Evolutionary conservation across 1,140 invertebrate species (phyloP).

Genomic region (Parasteatoda tepidariorum): DNA sequence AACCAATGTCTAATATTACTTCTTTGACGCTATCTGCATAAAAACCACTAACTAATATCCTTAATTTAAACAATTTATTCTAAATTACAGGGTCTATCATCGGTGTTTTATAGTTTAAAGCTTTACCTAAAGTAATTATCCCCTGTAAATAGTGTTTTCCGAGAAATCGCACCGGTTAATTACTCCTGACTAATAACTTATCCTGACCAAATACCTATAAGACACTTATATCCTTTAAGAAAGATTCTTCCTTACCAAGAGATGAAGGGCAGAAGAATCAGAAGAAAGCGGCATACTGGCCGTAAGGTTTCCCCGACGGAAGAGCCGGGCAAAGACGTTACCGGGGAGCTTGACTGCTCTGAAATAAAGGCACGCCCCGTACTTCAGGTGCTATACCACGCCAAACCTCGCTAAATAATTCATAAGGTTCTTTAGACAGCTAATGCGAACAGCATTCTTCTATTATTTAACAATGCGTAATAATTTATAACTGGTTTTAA

Average conservation of each 20-base stretch:
- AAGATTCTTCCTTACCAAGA: background rate
- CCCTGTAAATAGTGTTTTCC: no score
- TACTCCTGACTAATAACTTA: no score
- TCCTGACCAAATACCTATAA: no score
- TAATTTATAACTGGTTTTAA: slow-evolving; percentile 60
- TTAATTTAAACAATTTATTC: no score
- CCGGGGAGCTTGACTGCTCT: slow-evolving; percentile 19
- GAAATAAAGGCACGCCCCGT: slow-evolving; percentile 44
- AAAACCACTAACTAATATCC: no score
- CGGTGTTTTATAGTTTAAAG: no score
- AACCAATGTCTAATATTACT: no score
- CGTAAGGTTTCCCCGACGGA: background rate
- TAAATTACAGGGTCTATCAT: no score
- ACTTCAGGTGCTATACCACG: slow-evolving; percentile 51
- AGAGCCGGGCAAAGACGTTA: slow-evolving; percentile 32
- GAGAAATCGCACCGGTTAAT: no score
- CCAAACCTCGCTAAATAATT: slow-evolving; percentile 55
- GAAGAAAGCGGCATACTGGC: background rate
- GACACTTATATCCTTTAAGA: background rate
- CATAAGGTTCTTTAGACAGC: slow-evolving; percentile 58
- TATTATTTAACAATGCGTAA: slow-evolving; percentile 61
- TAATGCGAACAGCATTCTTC: slow-evolving; percentile 59
- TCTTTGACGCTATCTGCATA: no score
- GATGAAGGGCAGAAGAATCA: background rate
- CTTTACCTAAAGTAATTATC: no score